Evolutionary conservation across 2,113 vertebrate species (phyloP).

Genomic region (Pogonocichla stellata): DNA sequence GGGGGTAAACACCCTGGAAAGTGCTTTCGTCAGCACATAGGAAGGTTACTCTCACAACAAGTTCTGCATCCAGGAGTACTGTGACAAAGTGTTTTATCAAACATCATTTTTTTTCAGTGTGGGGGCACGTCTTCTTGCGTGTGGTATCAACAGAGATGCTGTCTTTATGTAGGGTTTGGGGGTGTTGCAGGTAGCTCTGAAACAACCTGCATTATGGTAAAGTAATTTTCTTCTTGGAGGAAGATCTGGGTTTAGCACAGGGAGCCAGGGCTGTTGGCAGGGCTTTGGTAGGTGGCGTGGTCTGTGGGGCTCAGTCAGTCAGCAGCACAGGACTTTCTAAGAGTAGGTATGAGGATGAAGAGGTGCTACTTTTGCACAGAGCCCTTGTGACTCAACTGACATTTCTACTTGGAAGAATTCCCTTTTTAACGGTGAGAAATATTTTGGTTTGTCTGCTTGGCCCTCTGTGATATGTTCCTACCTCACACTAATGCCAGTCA

Average conservation of each 20-base stretch:
- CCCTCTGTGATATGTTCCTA: constrained; percentile 51
- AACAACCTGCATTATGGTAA: background rate
- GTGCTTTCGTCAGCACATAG: background rate
- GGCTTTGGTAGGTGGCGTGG: background rate
- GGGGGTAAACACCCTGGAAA: background rate
- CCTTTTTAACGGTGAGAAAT: constrained; percentile 58
- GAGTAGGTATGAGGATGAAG: constrained; percentile 31
- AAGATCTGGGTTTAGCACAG: background rate
- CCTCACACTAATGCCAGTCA: constrained; percentile 34
- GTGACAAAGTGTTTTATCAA: constrained; percentile 46
- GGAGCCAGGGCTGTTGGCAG: background rate
- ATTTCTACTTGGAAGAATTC: constrained; percentile 69
- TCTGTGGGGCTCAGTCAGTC: background rate
- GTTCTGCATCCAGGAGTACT: constrained; percentile 29
- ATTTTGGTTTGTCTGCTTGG: constrained; percentile 64
- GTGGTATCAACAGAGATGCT: background rate
- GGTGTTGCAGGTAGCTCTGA: background rate
- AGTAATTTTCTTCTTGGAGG: background rate
- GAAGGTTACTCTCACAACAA: constrained; percentile 30
- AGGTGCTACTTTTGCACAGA: constrained; percentile 41
- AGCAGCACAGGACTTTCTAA: background rate
- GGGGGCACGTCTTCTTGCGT: background rate
- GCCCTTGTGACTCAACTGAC: constrained; percentile 64
- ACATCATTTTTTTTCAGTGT: constrained; percentile 19
- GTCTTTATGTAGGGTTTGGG: background rate